A percentile compares a stretch with the other conserved stretches of the same genome.
These are phyloP conservation scores for Hypomecis punctinalis DNA, from an alignment of 2,888 invertebrate species.

Conservation along the genomic window DNA sequence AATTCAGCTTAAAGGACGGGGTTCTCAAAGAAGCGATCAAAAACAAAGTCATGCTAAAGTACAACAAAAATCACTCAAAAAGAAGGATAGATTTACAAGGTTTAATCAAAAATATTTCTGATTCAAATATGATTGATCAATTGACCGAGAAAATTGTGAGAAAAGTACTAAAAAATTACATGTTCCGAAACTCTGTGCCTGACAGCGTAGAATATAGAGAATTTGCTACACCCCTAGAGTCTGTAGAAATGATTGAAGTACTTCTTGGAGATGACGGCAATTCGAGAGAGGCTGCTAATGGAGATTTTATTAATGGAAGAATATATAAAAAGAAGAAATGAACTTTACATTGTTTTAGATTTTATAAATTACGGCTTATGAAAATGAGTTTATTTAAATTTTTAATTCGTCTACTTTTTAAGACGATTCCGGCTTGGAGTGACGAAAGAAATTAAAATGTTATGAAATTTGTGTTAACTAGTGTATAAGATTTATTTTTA, in stretches of 20 bases:
- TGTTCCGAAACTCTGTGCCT: neutral
- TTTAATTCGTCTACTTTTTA: too few species aligned
- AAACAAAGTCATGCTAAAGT: neutral
- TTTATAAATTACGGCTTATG: too few species aligned
- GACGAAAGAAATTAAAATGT: too few species aligned
- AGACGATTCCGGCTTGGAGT: too few species aligned
- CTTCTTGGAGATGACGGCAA: neutral
- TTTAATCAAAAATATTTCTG: slow-evolving; percentile 20
- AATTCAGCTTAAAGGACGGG: too few species aligned
- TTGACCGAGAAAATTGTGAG: slow-evolving; percentile 13
- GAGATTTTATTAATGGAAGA: slow-evolving; percentile 18
- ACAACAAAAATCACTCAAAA: neutral
- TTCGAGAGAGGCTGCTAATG: neutral
- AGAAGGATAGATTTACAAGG: slow-evolving; percentile 7
- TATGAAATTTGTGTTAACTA: too few species aligned
- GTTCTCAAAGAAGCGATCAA: neutral
- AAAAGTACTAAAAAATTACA: slow-evolving; percentile 10
- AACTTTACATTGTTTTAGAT: slow-evolving; percentile 6
- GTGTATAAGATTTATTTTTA: too few species aligned
- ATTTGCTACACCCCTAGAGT: neutral
- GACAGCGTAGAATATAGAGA: slow-evolving; percentile 3
- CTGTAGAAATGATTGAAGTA: slow-evolving; percentile 25
- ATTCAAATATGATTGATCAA: slow-evolving; percentile 16
- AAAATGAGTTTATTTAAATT: too few species aligned
- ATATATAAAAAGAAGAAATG: slow-evolving; percentile 15